A percentile compares a stretch with the other conserved stretches of the same genome.
Evolutionary conservation across 2,113 vertebrate species (phyloP).

Genomic region (Mormoops blainvillei): DNA sequence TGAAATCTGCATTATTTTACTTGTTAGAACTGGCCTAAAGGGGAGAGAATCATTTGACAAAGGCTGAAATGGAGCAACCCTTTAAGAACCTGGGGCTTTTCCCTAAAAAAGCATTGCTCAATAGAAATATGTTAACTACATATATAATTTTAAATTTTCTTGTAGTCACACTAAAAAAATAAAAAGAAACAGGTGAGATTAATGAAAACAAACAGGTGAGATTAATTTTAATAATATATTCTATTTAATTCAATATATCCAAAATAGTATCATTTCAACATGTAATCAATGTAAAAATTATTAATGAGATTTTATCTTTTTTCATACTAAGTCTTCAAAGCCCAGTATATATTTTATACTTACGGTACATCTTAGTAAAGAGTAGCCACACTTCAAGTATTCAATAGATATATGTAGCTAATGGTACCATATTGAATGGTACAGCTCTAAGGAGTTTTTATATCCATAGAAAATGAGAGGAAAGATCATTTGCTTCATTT

Average conservation of each 20-base stretch:
- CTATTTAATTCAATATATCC: not conserved
- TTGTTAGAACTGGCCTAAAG: conserved; percentile 53
- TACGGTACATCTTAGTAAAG: not conserved
- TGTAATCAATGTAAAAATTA: conserved; percentile 11
- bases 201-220: not conserved
- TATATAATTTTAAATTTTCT: not conserved
- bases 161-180: not conserved
- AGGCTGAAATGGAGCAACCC: not conserved
- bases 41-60: conserved; percentile 43
- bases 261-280: conserved; percentile 23
- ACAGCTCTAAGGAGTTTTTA: not conserved
- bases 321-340: conserved; percentile 25
- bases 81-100: not conserved
- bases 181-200: not conserved
- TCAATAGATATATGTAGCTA: not conserved
- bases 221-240: conserved; percentile 26
- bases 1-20: conserved; percentile 59
- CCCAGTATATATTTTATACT: not conserved
- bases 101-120: not conserved
- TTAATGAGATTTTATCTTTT: not conserved
- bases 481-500: not conserved
- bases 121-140: not conserved
- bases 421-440: not conserved
- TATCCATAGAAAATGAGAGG: not conserved
- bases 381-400: not conserved